Evolutionary conservation across 53 echinoderm and acorn worm genomes (phyloP), one percentile per base, ranked within the genome.

Genomic region (Zoroaster sp.): DNA sequence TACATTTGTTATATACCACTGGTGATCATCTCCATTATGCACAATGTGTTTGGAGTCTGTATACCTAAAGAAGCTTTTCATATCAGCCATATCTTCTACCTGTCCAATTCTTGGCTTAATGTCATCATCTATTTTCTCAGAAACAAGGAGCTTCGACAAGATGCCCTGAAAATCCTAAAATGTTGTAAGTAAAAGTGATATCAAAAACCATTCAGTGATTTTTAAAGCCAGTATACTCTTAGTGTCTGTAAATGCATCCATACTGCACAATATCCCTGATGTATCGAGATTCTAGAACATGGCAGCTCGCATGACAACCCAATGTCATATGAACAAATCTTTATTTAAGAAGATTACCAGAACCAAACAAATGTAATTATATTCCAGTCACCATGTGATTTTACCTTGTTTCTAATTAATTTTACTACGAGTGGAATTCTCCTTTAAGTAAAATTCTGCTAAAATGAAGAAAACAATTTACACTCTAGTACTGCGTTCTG

Each of bases 101-200:
- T 36, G 23, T 40, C 53, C 34, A 78, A 78, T 53, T 78, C 78
- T 37, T 78, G 78, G 78, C 52, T 78, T 17, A 78, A 78, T 55
- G 78, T 78, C 36, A 17, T 78, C 5, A 78, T 78, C 54, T 78
- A 78, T 36, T 35, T 55, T 25, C 38, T 78, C 2, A 78, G 78
- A 78, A 54, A 78, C 78, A 78, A 78, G 55, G 78, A 55, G 35
- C 53, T 78, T 9, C 55, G 35, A 35, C 51, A 78, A 34, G 78
- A 78, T 33, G 55, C 78, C 33, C 49, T 33, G 37, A 52, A 32
- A n/a, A 35, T 78, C 54, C 35, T 78, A 0, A 78, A 55, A 78
- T 54, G 55, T 35, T 59, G 63, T 25, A 28, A 25, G 28, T 8
- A 59, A 59, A 59, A 9, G 23, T 11, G 2, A 28, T 28, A 25